These are phyloP conservation scores for Drosophila sechellia DNA, from an alignment of 1,140 invertebrate species.

Conservation along the genomic window DNA sequence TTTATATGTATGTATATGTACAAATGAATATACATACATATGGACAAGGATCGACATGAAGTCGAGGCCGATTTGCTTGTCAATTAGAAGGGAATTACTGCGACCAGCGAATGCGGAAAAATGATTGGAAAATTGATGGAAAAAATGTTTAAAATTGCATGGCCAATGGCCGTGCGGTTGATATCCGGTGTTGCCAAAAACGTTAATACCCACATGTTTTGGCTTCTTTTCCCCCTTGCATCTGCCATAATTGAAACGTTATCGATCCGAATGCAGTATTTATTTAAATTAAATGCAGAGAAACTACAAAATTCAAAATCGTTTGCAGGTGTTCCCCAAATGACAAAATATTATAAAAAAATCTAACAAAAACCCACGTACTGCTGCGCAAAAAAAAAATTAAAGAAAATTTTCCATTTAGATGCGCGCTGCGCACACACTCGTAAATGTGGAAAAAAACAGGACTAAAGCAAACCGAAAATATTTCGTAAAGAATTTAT, in stretches of 20 bases:
- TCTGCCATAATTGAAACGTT: constrained; percentile 44
- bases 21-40: too few species aligned
- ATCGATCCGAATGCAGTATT: constrained; percentile 35
- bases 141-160: constrained; percentile 13
- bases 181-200: constrained; percentile 32
- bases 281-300: constrained; percentile 44
- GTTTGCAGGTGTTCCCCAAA: constrained; percentile 23
- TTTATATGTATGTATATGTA: too few species aligned
- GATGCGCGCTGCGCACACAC: constrained; percentile 24
- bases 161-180: constrained; percentile 25
- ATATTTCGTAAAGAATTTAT: constrained; percentile 45
- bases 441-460: constrained; percentile 20
- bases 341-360: not conserved
- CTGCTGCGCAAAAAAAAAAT: constrained; percentile 10
- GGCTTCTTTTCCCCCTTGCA: constrained; percentile 6
- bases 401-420: constrained; percentile 49
- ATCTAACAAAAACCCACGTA: not conserved
- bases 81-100: constrained; percentile 13
- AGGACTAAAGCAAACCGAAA: constrained; percentile 14
- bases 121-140: constrained; percentile 2
- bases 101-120: constrained; percentile 1
- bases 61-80: constrained; percentile 14
- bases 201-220: constrained; percentile 16
- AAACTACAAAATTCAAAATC: constrained; percentile 20
- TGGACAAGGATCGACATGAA: not conserved